A percentile compares a stretch with the other conserved stretches of the same genome.
These are phyloP conservation scores for Phoxinus phoxinus DNA, from an alignment of 2,113 vertebrate genomes.

Conservation along the genomic window DNA sequence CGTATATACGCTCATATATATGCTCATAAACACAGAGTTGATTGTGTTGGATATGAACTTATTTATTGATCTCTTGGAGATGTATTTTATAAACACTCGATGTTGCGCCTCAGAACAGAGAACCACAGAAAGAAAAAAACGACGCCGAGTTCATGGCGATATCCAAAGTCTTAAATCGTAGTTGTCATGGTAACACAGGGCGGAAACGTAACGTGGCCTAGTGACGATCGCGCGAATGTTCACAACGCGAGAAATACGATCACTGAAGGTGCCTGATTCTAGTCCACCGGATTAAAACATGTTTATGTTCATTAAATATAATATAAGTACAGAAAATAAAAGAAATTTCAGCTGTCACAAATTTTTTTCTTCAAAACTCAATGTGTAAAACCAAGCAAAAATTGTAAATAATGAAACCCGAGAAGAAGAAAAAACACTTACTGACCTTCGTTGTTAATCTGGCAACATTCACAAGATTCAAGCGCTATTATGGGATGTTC, in stretches of 20 bases:
- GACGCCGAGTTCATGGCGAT: neutral
- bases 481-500: too few relatives aligned
- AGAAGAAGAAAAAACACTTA: neutral
- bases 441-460: neutral
- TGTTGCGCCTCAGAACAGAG: slow-evolving; percentile 2
- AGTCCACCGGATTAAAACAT: neutral
- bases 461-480: neutral
- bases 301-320: neutral
- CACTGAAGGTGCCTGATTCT: neutral
- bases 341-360: neutral
- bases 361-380: too few relatives aligned
- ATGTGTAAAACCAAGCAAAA: neutral
- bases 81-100: slow-evolving; percentile 16
- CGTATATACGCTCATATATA: slow-evolving; percentile 7
- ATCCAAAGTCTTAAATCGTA: slow-evolving; percentile 22
- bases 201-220: neutral
- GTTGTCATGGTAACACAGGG: slow-evolving; percentile 2
- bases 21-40: slow-evolving; percentile 14
- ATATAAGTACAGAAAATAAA: neutral
- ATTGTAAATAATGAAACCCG: neutral
- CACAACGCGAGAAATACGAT: too few relatives aligned
- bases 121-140: too few relatives aligned
- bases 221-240: neutral
- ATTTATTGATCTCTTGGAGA: slow-evolving; percentile 27
- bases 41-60: slow-evolving; percentile 14